These are phyloP conservation scores for Bursaphelenchus mucronatus DNA, from an alignment of 1,140 invertebrate species.

Conservation along the genomic window DNA sequence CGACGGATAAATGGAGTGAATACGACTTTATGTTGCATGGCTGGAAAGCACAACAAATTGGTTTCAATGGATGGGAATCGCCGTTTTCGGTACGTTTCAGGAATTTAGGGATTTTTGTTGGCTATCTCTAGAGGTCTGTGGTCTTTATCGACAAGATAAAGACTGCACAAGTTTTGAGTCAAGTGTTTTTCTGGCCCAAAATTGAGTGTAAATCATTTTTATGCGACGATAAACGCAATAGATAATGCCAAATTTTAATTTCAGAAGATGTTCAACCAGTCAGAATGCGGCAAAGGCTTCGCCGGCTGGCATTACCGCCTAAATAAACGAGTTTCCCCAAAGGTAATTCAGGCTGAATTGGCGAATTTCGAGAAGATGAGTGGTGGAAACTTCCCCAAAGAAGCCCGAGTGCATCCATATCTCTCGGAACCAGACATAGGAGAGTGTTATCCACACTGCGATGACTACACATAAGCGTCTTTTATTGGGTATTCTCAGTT, in stretches of 20 bases:
- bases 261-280: slow-evolving; percentile 29
- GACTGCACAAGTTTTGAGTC: slow-evolving; percentile 10
- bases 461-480: slow-evolving; percentile 26
- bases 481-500: not conserved
- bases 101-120: not conserved
- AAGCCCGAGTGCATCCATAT: slow-evolving; percentile 24
- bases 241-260: not conserved
- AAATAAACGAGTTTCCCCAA: slow-evolving; percentile 25
- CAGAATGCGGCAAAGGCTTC: slow-evolving; percentile 34
- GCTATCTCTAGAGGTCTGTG: not conserved
- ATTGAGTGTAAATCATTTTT: not conserved
- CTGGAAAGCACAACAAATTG: slow-evolving; percentile 38
- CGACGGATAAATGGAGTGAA: slow-evolving; percentile 34
- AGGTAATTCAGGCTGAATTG: slow-evolving; percentile 15
- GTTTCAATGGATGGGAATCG: slow-evolving; percentile 11
- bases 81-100: slow-evolving; percentile 9
- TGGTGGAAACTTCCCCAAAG: slow-evolving; percentile 23
- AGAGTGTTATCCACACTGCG: slow-evolving; percentile 32
- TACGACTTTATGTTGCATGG: slow-evolving; percentile 52
- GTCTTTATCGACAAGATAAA: not conserved
- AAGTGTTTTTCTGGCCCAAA: slow-evolving; percentile 23
- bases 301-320: slow-evolving; percentile 40
- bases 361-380: slow-evolving; percentile 23
- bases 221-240: not conserved
- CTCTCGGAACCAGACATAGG: slow-evolving; percentile 24